Conservation (phyloP, 2,888 invertebrate species). For the Nomada goodeniana region DNA sequence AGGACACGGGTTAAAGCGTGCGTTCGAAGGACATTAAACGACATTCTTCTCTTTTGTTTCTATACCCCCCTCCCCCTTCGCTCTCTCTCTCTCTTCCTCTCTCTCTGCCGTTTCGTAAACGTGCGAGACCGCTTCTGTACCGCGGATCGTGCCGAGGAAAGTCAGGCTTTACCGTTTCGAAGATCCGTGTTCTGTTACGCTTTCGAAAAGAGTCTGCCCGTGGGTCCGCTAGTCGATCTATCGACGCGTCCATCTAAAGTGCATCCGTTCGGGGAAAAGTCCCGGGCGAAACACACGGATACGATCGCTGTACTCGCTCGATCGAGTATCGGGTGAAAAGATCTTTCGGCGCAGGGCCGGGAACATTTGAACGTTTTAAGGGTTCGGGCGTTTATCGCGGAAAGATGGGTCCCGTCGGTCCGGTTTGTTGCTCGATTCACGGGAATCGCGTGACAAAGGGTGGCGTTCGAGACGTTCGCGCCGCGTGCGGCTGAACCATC, state of each 20-base stretch:
- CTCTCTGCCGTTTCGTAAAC: too few species aligned
- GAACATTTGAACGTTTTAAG: constrained; percentile 7
- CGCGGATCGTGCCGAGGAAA: too few species aligned
- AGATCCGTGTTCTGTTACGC: constrained; percentile 9
- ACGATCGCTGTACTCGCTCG: constrained; percentile 36
- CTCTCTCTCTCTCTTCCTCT: too few species aligned
- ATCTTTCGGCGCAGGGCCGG: constrained; percentile 43
- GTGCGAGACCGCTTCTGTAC: too few species aligned
- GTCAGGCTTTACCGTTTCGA: too few species aligned
- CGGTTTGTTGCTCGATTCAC: constrained; percentile 15
- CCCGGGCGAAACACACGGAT: constrained; percentile 21
- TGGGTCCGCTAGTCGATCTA: constrained; percentile 67
- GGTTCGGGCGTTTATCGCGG: neutral
- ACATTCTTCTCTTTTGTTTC: constrained; percentile 73
- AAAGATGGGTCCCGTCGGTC: neutral
- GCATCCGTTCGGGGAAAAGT: constrained; percentile 61
- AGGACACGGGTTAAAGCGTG: constrained; percentile 76
- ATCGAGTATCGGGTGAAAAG: constrained; percentile 1
- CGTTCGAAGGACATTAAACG: constrained; percentile 80
- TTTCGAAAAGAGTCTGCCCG: constrained; percentile 33
- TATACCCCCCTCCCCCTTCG: too few species aligned
- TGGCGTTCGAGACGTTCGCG: too few species aligned
- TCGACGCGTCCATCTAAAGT: constrained; percentile 77
- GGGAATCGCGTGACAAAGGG: neutral
- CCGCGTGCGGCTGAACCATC: constrained; percentile 1